A percentile compares a stretch with the other conserved stretches of the same genome.
These are phyloP conservation scores for Epistrophe eligans DNA, from an alignment of 2,888 invertebrate genomes.

Conservation along the genomic window DNA sequence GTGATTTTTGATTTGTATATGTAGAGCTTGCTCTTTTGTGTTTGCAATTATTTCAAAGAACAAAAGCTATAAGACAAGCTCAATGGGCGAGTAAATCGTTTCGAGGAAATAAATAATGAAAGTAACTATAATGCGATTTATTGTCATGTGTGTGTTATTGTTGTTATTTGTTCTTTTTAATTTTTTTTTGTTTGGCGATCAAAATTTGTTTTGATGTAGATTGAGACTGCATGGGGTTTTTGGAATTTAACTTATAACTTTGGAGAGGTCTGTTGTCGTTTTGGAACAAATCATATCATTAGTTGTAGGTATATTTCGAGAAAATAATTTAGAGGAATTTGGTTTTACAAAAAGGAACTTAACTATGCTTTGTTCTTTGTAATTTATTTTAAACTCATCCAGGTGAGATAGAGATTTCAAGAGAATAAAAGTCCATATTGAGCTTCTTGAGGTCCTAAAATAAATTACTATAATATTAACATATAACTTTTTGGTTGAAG, in stretches of 20 bases:
- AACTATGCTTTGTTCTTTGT: too few relatives aligned
- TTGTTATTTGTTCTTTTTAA: not conserved
- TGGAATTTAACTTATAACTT: conserved; percentile 46
- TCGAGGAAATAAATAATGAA: conserved; percentile 62
- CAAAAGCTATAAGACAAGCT: conserved; percentile 48
- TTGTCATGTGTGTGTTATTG: conserved; percentile 50
- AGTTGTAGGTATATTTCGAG: too few relatives aligned
- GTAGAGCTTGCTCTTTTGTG: conserved; percentile 20
- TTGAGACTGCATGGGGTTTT: conserved; percentile 48
- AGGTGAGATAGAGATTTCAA: too few relatives aligned
- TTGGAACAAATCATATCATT: conserved; percentile 5
- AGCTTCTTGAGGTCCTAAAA: too few relatives aligned
- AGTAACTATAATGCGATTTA: conserved; percentile 52
- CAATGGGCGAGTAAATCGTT: conserved; percentile 29
- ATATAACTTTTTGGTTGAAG: too few relatives aligned
- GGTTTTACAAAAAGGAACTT: not conserved
- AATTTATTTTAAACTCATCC: too few relatives aligned
- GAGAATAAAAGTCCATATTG: too few relatives aligned
- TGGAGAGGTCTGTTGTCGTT: not conserved
- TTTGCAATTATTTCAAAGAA: conserved; percentile 58
- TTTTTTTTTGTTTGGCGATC: conserved; percentile 5
- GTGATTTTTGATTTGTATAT: conserved; percentile 17
- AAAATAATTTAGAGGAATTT: not conserved
- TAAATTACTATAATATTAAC: too few relatives aligned
- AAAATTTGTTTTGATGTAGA: conserved; percentile 3